Evolutionary conservation across 92 coral and sea anemone genomes (phyloP).

Genomic region (Muricea muricata): DNA sequence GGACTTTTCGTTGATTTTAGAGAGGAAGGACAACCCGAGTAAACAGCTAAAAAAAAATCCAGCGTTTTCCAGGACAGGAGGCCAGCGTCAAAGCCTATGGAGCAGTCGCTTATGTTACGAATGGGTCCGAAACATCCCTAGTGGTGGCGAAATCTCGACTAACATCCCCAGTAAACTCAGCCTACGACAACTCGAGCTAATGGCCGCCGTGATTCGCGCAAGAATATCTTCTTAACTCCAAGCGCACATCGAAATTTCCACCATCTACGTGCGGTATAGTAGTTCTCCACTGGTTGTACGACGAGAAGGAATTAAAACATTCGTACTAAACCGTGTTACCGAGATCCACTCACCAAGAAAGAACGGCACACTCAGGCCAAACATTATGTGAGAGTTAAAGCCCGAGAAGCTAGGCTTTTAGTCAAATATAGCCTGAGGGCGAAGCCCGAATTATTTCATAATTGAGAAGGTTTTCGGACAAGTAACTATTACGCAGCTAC

Average conservation of each 20-base stretch:
- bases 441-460: no score
- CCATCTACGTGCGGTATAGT: not conserved
- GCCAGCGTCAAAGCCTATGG: conserved; percentile 16
- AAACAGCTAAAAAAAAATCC: no score
- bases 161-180: not conserved
- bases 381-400: not conserved
- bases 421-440: no score
- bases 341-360: not conserved
- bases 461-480: not conserved
- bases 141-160: not conserved
- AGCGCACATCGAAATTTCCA: not conserved
- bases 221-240: not conserved
- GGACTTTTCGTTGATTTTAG: no score
- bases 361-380: not conserved
- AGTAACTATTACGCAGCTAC: not conserved
- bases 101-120: not conserved
- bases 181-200: not conserved
- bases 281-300: not conserved
- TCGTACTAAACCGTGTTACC: conserved; percentile 1
- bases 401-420: no score
- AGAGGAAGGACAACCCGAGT: no score
- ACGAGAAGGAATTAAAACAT: not conserved
- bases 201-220: not conserved
- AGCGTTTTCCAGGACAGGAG: no score
- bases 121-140: not conserved